phyloP scores from a whole-genome alignment of 2,113 vertebrate species.

The Protobothrops flavoviridis region DNA sequence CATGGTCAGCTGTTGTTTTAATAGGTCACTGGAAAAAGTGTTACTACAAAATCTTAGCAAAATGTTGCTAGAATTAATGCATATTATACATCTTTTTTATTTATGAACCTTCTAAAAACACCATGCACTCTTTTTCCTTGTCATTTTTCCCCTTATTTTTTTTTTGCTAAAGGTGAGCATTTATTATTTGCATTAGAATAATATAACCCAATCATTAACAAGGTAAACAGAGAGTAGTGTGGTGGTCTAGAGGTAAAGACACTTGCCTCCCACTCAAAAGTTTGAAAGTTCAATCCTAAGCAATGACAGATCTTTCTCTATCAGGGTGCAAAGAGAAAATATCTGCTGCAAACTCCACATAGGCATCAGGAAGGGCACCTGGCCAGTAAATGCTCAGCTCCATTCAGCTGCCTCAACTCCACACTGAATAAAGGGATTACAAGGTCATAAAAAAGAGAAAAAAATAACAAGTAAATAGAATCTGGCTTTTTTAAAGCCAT shows the following conservation, averaged over 20 bases:
- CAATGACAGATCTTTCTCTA: no score
- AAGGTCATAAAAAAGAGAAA: no score
- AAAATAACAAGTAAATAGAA: not conserved
- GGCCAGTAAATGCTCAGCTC: no score
- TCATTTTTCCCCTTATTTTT: not conserved
- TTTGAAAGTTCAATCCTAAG: no score
- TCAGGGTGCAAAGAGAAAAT: no score
- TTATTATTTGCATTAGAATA: conserved; percentile 20
- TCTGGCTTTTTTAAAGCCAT: not conserved
- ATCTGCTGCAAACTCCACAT: no score
- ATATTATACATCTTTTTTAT: conserved; percentile 34
- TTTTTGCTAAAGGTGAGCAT: conserved; percentile 31
- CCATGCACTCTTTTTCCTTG: conserved; percentile 34
- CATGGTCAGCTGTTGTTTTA: conserved; percentile 50
- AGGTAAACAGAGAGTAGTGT: not conserved
- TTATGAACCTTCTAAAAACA: not conserved
- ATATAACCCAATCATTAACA: not conserved
- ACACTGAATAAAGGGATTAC: no score
- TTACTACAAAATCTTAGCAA: conserved; percentile 19
- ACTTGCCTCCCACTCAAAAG: no score
- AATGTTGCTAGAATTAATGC: conserved; percentile 37
- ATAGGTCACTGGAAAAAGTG: conserved; percentile 24
- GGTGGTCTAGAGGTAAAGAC: no score
- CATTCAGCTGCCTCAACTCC: no score
- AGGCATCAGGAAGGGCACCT: no score